These are phyloP conservation scores for Stigmatopora nigra DNA, from an alignment of 2,113 vertebrate genomes.

Conservation along the genomic window DNA sequence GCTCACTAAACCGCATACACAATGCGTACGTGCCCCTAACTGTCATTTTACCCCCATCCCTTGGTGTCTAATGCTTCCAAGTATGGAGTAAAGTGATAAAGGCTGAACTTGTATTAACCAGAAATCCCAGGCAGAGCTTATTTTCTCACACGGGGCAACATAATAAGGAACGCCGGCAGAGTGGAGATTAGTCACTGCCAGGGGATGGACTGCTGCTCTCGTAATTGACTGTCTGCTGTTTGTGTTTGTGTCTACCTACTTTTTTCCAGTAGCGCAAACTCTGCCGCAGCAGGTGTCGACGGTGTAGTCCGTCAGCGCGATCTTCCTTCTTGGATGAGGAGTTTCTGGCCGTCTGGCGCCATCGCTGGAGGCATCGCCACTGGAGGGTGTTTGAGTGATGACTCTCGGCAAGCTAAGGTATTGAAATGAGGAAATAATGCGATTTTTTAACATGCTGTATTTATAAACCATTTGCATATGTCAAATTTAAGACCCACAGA, in stretches of 20 bases:
- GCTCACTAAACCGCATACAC: background rate
- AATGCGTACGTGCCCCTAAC: background rate
- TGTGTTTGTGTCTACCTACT: constrained; percentile 57
- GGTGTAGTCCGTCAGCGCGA: constrained; percentile 68
- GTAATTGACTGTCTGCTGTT: background rate
- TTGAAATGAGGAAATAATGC: constrained; percentile 26
- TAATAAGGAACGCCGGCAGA: constrained; percentile 8
- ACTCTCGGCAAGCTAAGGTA: constrained; percentile 73
- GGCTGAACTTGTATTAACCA: constrained; percentile 1
- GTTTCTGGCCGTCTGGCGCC: constrained; percentile 65
- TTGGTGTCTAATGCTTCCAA: background rate
- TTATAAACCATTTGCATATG: too few relatives aligned
- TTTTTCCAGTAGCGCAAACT: constrained; percentile 73
- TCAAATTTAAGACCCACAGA: too few relatives aligned
- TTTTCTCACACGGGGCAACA: constrained; percentile 3
- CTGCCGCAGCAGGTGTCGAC: constrained; percentile 64
- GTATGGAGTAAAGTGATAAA: background rate
- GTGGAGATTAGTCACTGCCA: constrained; percentile 13
- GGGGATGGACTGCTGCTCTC: background rate
- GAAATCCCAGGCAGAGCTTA: background rate
- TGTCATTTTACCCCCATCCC: background rate
- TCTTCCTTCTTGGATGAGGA: constrained; percentile 62
- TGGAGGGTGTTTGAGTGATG: constrained; percentile 68
- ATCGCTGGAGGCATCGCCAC: constrained; percentile 68
- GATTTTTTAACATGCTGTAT: too few relatives aligned